These are phyloP conservation scores for Silurus lanzhouensis DNA, from an alignment of 2,797 vertebrate species.

Conservation along the genomic window DNA sequence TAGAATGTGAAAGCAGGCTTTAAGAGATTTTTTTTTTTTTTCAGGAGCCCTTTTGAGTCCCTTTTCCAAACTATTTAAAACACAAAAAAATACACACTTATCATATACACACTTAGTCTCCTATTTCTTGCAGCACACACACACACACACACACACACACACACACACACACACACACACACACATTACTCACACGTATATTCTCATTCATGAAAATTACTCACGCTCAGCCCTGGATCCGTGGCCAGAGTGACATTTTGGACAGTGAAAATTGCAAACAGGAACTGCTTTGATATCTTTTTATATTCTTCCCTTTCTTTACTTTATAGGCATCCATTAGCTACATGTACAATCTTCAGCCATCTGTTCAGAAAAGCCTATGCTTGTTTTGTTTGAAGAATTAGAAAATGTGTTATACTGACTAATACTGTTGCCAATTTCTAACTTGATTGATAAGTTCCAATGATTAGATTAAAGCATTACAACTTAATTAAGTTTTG, in stretches of 20 bases:
- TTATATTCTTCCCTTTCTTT: background rate
- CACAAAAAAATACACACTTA: background rate
- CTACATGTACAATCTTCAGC: background rate
- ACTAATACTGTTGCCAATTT: background rate
- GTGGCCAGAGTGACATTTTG: background rate
- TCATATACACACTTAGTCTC: background rate
- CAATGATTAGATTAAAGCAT: background rate
- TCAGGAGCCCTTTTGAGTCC: background rate
- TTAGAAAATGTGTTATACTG: background rate
- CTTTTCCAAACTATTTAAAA: background rate
- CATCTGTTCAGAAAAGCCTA: background rate
- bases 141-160: background rate
- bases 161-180: no score
- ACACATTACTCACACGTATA: background rate
- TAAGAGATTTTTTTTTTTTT: background rate
- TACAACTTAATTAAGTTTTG: background rate
- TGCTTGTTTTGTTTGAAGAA: background rate
- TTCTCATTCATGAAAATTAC: background rate
- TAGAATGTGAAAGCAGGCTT: background rate
- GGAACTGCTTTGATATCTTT: background rate
- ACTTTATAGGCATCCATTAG: background rate
- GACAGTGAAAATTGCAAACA: background rate
- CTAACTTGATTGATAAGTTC: background rate
- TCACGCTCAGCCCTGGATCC: background rate
- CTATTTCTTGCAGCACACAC: background rate